Evolutionary conservation across 2,888 invertebrate genomes (phyloP).

Genomic region (Tenthredo notha): DNA sequence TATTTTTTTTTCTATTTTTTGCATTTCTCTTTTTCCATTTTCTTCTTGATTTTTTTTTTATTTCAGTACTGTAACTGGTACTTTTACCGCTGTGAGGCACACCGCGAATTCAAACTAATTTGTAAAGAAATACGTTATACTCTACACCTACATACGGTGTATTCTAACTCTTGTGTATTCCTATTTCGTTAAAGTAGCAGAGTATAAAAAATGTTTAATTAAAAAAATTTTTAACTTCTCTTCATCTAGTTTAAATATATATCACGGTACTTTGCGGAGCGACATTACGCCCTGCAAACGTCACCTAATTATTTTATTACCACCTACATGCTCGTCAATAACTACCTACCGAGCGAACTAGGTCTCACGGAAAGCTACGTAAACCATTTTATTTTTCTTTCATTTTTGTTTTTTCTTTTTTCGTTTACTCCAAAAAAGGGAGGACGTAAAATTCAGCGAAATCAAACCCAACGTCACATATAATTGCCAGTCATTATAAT

Average conservation of each 20-base stretch:
- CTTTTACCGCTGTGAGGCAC: slow-evolving; percentile 21
- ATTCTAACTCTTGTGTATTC: neutral
- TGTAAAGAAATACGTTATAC: slow-evolving; percentile 60
- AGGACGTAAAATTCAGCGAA: neutral
- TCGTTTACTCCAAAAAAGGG: neutral
- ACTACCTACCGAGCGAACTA: neutral
- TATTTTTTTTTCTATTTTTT: slow-evolving; percentile 63
- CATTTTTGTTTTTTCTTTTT: neutral
- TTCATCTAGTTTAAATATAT: neutral
- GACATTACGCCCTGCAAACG: neutral
- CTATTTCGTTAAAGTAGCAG: slow-evolving; percentile 24
- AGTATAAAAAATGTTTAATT: slow-evolving; percentile 10
- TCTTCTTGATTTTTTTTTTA: slow-evolving; percentile 52
- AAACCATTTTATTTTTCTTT: neutral
- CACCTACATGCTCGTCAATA: slow-evolving; percentile 1
- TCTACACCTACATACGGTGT: neutral
- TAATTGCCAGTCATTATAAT: neutral
- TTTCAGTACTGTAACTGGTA: neutral
- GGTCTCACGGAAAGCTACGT: neutral
- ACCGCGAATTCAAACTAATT: slow-evolving; percentile 62
- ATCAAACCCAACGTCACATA: neutral
- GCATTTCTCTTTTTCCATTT: slow-evolving; percentile 17
- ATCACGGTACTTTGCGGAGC: neutral
- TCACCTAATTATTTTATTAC: slow-evolving; percentile 27
- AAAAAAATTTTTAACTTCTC: neutral